Evolutionary conservation across 2,113 vertebrate genomes (phyloP).

Genomic region (Lepidiolamprologus cunningtoni): DNA sequence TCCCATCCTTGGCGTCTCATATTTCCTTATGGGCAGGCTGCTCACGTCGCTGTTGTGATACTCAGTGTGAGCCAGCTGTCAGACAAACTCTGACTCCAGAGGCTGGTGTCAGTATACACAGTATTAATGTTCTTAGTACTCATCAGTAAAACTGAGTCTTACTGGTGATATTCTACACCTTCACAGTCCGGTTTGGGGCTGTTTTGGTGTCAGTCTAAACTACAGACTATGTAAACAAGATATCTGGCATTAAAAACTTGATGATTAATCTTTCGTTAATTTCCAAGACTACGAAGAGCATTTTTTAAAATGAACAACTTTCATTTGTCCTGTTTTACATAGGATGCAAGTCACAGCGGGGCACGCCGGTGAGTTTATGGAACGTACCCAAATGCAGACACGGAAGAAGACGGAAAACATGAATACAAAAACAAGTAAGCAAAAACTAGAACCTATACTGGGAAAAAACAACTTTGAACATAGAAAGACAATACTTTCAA

Average conservation of each 20-base stretch:
- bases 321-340: not conserved
- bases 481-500: not conserved
- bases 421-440: accelerated
- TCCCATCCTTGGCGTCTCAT: not conserved
- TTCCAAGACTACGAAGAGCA: accelerated
- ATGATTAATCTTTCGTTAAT: not conserved
- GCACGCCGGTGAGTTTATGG: not conserved
- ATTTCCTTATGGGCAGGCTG: not conserved
- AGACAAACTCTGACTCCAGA: not conserved
- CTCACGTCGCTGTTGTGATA: not conserved
- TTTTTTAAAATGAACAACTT: not conserved
- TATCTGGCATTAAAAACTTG: not conserved
- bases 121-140: not conserved
- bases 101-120: not conserved
- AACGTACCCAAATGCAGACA: not conserved
- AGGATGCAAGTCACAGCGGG: accelerated
- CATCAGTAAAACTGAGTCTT: not conserved
- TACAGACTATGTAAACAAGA: not conserved
- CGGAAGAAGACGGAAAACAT: accelerated
- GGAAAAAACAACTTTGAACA: accelerated
- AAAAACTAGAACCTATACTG: not conserved
- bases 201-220: not conserved
- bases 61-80: not conserved
- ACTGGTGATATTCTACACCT: not conserved
- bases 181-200: accelerated